These are phyloP conservation scores for Semibalanus balanoides DNA, from an alignment of 1,140 invertebrate species.

Conservation along the genomic window DNA sequence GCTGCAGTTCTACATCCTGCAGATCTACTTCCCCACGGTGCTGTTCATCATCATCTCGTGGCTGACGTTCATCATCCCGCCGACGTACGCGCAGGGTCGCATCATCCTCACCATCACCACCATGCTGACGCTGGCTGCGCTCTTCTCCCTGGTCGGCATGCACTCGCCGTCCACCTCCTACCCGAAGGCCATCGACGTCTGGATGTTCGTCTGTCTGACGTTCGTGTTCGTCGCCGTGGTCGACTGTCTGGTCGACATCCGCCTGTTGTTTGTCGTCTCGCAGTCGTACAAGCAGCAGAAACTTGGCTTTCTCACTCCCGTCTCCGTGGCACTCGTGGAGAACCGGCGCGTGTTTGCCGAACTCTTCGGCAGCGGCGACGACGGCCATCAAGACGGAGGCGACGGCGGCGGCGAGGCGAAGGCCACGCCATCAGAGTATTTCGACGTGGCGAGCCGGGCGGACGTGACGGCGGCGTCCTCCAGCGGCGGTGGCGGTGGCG, in stretches of 20 bases:
- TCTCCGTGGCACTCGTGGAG: not conserved
- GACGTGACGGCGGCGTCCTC: not conserved
- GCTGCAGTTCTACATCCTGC: not conserved
- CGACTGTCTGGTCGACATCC: not conserved
- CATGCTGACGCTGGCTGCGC: not conserved
- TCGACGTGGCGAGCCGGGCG: not conserved
- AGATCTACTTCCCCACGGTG: not conserved
- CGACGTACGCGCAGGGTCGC: not conserved
- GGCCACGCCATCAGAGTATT: not conserved
- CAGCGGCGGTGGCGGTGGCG: no score
- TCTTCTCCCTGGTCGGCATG: not conserved
- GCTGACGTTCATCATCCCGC: not conserved
- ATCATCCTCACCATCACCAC: not conserved
- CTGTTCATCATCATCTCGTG: not conserved
- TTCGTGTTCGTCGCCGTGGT: slow-evolving; percentile 9
- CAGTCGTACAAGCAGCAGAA: not conserved
- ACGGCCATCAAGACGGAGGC: not conserved
- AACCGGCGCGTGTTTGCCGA: not conserved
- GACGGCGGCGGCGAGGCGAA: no score
- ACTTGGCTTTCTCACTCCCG: slow-evolving; percentile 26
- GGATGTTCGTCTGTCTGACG: slow-evolving; percentile 19
- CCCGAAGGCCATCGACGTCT: slow-evolving; percentile 14
- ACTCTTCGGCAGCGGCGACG: not conserved
- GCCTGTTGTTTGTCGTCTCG: not conserved
- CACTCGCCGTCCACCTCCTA: slow-evolving; percentile 13